Evolutionary conservation across 2,888 invertebrate species (phyloP), one percentile per base, ranked within the genome.

Genomic region (Cheilosia scutellata): DNA sequence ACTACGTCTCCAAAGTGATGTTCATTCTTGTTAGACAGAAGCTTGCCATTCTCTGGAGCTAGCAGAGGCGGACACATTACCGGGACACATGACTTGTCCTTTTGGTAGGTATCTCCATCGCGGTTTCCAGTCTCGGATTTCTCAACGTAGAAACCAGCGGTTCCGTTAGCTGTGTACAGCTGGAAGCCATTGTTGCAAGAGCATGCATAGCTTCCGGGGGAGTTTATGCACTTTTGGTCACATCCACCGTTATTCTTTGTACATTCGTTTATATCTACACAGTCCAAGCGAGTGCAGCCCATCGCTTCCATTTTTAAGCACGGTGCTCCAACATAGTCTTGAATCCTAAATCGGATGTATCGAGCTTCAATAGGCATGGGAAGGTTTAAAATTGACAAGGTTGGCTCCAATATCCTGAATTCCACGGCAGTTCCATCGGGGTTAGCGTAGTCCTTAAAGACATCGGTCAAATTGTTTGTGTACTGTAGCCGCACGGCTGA

Each of bases 41-140:
- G 93, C 88, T 96, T 94, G 75, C 98, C 98, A 91, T 98, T 97
- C 91, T 97, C 97, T 0, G 98, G 98, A 3, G 96, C 93, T 37
- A 93, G 91, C 49, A 98, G 91, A 2, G 94, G 91, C 5, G 97
- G 96, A 88, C 98, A 98, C 97, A 97, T 97, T 2, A 98, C 94
- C 0, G 97, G 97, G 11, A 98, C 98, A 92, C 98, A 99, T 37
- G 98, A 97, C 93, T 99, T 98, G 91, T 98, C 98, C 88, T 96
- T 94, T 91, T 97, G 96, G 91, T 96, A 97, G 1, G 96, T 94
- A 90, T 99, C 98, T 0, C 97, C 98, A 89, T 98, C 97, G 79
- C 97, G 94, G 86, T 95, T 94, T 5, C 99, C 99, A 70, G 95
- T 96, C 93, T 99, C 99, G 0, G 95, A 95, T 72, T 93, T 93